phyloP scores from a whole-genome alignment of 2,888 invertebrate species.

The Argyra leucocephala region DNA sequence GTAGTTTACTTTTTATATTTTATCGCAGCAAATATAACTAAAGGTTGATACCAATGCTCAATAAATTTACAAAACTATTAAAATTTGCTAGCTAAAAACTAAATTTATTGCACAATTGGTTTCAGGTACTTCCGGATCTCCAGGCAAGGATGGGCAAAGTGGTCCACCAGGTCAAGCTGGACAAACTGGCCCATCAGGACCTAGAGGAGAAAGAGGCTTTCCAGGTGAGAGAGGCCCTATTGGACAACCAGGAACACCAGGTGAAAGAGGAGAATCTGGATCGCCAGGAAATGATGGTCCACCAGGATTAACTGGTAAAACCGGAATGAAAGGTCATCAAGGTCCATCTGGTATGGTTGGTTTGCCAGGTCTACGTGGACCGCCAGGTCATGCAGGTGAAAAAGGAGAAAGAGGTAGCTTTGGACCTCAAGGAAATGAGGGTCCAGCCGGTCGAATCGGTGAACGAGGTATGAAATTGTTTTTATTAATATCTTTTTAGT shows the following conservation, averaged over 20 bases:
- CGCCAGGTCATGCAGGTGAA: slow-evolving; percentile 53
- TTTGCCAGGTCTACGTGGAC: slow-evolving; percentile 61
- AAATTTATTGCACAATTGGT: not conserved
- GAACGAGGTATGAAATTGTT: slow-evolving; percentile 48
- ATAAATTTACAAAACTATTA: no score
- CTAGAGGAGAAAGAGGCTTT: slow-evolving; percentile 56
- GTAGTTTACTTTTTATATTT: no score
- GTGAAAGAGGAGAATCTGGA: slow-evolving; percentile 47
- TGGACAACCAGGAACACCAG: slow-evolving; percentile 49
- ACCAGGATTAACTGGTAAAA: slow-evolving; percentile 52
- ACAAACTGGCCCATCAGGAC: slow-evolving; percentile 51
- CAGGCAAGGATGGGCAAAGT: slow-evolving; percentile 73
- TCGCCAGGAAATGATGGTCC: slow-evolving; percentile 48
- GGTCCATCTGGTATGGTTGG: slow-evolving; percentile 73
- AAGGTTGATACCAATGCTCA: no score
- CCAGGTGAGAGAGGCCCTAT: slow-evolving; percentile 65
- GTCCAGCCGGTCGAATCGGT: slow-evolving; percentile 57
- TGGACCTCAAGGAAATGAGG: slow-evolving; percentile 66
- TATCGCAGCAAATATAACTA: no score
- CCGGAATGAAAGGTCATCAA: slow-evolving; percentile 68
- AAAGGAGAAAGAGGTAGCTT: slow-evolving; percentile 54
- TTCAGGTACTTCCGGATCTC: slow-evolving; percentile 56
- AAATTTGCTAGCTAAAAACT: not conserved
- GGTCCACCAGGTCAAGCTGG: slow-evolving; percentile 61
- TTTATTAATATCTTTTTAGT: no score